Evolutionary conservation across 2,113 vertebrate genomes (phyloP).

Genomic region (Tinamus guttatus): DNA sequence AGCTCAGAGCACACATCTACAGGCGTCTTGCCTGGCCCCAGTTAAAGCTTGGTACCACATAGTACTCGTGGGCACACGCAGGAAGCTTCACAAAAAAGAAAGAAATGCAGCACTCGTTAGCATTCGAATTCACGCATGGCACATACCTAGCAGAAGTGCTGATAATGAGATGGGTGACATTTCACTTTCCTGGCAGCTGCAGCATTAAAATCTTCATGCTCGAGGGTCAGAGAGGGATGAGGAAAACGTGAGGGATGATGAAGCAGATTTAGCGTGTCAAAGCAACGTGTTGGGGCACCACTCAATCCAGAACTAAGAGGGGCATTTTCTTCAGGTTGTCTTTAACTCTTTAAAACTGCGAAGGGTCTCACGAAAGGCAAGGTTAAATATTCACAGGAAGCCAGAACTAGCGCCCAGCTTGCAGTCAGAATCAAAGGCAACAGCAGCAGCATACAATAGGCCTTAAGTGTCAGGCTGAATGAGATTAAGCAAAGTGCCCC

Average conservation of each 20-base stretch:
- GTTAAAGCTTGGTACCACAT: not conserved
- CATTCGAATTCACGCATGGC: conserved; percentile 25
- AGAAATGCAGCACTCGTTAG: not conserved
- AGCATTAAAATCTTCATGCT: conserved; percentile 3
- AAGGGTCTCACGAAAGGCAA: not conserved
- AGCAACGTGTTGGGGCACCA: not conserved
- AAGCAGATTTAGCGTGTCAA: not conserved
- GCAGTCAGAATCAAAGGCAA: not conserved
- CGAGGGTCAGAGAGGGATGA: not conserved
- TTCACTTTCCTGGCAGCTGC: conserved; percentile 14
- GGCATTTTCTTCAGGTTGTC: not conserved
- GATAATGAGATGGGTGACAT: conserved; percentile 9
- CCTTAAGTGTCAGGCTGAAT: not conserved
- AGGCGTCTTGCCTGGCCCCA: not conserved
- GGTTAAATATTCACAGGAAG: not conserved
- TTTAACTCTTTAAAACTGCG: not conserved
- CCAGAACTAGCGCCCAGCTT: not conserved
- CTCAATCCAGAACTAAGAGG: not conserved
- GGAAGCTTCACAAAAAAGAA: not conserved
- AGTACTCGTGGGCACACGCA: not conserved
- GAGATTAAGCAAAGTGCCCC: not conserved
- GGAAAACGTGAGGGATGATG: not conserved
- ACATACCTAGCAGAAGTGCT: not conserved
- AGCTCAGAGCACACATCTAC: conserved; percentile 12
- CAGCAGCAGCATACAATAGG: not conserved